Base-by-base conservation (phyloP, 2,888 invertebrate genomes). In the Tholera decimalis region DNA sequence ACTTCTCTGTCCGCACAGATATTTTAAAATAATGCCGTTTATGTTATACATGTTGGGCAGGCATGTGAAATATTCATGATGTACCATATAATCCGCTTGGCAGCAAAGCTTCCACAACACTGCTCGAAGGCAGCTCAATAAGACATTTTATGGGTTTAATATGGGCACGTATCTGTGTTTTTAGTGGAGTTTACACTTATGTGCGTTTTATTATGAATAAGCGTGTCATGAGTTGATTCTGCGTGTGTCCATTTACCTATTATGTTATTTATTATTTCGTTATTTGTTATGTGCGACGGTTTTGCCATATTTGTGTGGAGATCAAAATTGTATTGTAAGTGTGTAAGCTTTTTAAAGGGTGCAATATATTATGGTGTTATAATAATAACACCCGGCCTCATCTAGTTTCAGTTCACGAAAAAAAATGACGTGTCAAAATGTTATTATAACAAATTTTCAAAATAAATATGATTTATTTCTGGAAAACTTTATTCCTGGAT, bases 11-110 rank as follows among this genome's bases (percentile, higher is more conserved):
- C n/a, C n/a, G n/a, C n/a, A 50, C 47, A 56, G 43, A 49, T 8
- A 49, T 60, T 74, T 65, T 54, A 54, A 73, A 77, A 71, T 68
- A 61, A 65, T 41, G 41, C 30, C 53, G 37, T 55, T 61, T 60
- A 68, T 65, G 51, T 60, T 64, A 43, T 57, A 63, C 47, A 63
- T 68, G 60, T 77, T 56, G 53, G 77, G 69, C 77, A 71, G 64
- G 72, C 62, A 79, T 62, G 83, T 90, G 81, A 88, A 88, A 90
- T 90, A 90, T 91, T 90, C 87, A 89, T 85, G 82, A 82, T 65
- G 54, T 62, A 73, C 26, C 53, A 72, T 74, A 80, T 85, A 85
- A 86, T 82, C 81, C 79, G 84, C 78, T 82, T 76, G 82, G 47
- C 65, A 44, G 82, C 73, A 82, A 79, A 81, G 73, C 77, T 63